Evolutionary conservation across 2,113 vertebrate species (phyloP).

Genomic region (Semnornis frantzii): DNA sequence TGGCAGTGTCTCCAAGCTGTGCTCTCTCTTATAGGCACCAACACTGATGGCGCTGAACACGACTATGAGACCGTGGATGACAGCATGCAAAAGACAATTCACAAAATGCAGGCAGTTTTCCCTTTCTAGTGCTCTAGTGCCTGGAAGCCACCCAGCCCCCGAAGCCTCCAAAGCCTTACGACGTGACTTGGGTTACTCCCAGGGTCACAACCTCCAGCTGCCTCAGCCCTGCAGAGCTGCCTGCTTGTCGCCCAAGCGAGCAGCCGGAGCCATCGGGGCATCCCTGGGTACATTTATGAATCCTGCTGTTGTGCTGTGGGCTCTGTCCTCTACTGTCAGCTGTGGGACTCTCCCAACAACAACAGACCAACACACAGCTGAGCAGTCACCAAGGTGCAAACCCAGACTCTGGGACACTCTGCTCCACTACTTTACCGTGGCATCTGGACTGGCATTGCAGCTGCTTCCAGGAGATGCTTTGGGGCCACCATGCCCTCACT

Average conservation of each 20-base stretch:
- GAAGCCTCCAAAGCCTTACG: background rate
- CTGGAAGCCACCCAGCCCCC: background rate
- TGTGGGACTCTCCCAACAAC: background rate
- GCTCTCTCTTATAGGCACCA: background rate
- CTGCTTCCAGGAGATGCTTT: background rate
- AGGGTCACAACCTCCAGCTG: background rate
- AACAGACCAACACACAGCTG: background rate
- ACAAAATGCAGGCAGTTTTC: background rate
- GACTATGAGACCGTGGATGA: conserved; percentile 78
- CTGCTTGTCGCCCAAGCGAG: background rate
- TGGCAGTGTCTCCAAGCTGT: background rate
- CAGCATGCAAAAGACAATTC: background rate
- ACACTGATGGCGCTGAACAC: background rate
- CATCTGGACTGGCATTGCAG: background rate
- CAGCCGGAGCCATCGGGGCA: rapidly evolving
- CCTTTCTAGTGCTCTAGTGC: conserved; percentile 25
- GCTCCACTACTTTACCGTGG: rapidly evolving
- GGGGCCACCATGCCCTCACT: background rate
- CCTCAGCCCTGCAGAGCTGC: rapidly evolving
- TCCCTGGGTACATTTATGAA: background rate
- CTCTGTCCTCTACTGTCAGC: background rate
- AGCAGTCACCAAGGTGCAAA: background rate
- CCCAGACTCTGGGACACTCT: background rate
- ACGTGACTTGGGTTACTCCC: background rate
- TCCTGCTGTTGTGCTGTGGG: background rate